phyloP scores from a whole-genome alignment of 2,888 invertebrate species.

The Corbicula japonica region DNA sequence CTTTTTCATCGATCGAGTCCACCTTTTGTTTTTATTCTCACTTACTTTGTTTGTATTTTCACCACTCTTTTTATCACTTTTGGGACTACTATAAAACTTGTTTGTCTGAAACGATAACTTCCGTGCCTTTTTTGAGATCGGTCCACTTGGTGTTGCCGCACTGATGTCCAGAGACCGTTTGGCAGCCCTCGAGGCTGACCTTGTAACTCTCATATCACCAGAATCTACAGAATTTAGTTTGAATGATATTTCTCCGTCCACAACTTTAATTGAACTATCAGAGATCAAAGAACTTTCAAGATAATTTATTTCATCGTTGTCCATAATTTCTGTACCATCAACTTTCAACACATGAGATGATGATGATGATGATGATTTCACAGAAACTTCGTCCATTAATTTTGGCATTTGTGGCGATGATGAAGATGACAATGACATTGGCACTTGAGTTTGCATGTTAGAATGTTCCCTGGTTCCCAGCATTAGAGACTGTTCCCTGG shows the following conservation, averaged over 20 bases:
- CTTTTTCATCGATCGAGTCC: conserved; percentile 26
- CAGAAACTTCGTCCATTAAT: not conserved
- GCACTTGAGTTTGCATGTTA: no score
- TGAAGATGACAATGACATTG: not conserved
- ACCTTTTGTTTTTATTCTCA: not conserved
- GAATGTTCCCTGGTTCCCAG: no score
- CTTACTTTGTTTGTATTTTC: not conserved
- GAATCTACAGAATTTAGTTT: conserved; percentile 51
- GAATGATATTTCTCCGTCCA: conserved; percentile 69
- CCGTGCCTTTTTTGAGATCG: conserved; percentile 17
- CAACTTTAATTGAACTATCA: conserved; percentile 39
- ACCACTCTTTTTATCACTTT: not conserved
- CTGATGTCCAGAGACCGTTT: conserved; percentile 38
- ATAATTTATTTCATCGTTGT: not conserved
- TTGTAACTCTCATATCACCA: not conserved
- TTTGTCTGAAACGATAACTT: conserved; percentile 31
- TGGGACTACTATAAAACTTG: conserved; percentile 11
- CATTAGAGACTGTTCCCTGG: no score
- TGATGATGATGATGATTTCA: conserved; percentile 1
- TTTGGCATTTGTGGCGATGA: not conserved
- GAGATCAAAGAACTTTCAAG: conserved; percentile 15
- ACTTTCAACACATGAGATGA: conserved; percentile 17
- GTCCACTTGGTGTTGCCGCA: not conserved
- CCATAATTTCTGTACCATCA: conserved; percentile 23
- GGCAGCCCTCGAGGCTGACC: not conserved